phyloP scores from a whole-genome alignment of 2,797 vertebrate genomes.

The Lepilemur septentrionalis region DNA sequence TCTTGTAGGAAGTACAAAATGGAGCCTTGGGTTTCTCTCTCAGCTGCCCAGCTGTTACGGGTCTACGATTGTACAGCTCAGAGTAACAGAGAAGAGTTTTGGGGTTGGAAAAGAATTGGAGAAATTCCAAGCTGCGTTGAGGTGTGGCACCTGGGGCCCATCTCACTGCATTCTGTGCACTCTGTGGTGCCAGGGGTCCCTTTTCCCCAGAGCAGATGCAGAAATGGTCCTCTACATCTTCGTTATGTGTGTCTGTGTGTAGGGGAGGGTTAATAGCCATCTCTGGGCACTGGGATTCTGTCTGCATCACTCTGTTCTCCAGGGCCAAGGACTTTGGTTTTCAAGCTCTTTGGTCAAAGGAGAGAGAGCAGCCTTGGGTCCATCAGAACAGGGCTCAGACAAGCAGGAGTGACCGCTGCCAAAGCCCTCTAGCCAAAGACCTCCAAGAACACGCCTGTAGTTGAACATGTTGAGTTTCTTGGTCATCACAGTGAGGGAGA shows the following conservation, averaged over 20 bases:
- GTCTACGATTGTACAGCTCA: not conserved
- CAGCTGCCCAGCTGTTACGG: too few relatives aligned
- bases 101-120: not conserved
- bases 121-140: not conserved
- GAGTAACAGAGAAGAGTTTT: not conserved
- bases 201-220: not conserved
- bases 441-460: not conserved
- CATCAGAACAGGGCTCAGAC: not conserved
- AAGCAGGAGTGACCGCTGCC: not conserved
- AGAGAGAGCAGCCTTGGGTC: not conserved
- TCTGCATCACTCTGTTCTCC: not conserved
- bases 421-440: not conserved
- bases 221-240: not conserved
- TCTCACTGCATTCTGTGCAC: not conserved
- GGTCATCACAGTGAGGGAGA: not conserved
- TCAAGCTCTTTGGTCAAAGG: not conserved
- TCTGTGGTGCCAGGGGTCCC: not conserved
- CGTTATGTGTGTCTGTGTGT: not conserved
- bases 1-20: too few relatives aligned
- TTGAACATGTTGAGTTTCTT: not conserved
- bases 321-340: not conserved
- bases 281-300: not conserved
- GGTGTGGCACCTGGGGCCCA: too few relatives aligned
- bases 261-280: too few relatives aligned
- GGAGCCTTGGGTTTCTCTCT: too few relatives aligned